These are phyloP conservation scores for Acrocephalus kingi DNA, from an alignment of 2,113 vertebrate genomes.

Conservation along the genomic window DNA sequence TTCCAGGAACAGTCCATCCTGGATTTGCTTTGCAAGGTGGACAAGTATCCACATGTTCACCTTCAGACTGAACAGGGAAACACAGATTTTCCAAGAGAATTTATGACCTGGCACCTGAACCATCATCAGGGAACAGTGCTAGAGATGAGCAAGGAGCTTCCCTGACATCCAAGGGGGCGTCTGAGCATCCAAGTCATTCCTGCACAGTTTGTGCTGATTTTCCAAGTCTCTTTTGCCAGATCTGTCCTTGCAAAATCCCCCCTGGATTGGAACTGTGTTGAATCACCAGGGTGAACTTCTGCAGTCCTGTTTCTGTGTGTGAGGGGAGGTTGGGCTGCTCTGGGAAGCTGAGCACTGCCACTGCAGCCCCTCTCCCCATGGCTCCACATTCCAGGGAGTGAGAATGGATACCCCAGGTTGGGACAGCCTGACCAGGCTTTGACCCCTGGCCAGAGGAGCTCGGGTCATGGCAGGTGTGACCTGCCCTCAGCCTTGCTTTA, in stretches of 20 bases:
- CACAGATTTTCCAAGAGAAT: not conserved
- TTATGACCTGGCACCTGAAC: not conserved
- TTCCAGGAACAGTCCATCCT: not conserved
- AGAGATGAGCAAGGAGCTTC: not conserved
- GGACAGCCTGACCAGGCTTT: not conserved
- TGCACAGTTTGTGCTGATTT: not conserved
- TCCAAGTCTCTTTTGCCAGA: not conserved
- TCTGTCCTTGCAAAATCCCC: not conserved
- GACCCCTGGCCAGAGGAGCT: not conserved
- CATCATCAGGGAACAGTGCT: not conserved
- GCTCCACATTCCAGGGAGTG: fast-evolving
- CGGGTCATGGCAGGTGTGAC: not conserved
- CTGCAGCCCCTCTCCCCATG: not conserved
- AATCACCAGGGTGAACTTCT: not conserved
- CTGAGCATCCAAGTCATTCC: not conserved
- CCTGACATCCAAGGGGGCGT: not conserved
- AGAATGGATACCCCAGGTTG: fast-evolving
- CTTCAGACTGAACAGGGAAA: not conserved
- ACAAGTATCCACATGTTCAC: not conserved
- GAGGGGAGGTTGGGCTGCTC: not conserved
- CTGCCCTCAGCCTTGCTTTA: not conserved
- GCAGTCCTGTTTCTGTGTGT: fast-evolving
- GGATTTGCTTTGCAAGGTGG: not conserved
- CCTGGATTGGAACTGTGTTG: not conserved
- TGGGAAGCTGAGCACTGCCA: fast-evolving